phyloP scores from a whole-genome alignment of 2,888 invertebrate genomes.

The Cyaniris semiargus region DNA sequence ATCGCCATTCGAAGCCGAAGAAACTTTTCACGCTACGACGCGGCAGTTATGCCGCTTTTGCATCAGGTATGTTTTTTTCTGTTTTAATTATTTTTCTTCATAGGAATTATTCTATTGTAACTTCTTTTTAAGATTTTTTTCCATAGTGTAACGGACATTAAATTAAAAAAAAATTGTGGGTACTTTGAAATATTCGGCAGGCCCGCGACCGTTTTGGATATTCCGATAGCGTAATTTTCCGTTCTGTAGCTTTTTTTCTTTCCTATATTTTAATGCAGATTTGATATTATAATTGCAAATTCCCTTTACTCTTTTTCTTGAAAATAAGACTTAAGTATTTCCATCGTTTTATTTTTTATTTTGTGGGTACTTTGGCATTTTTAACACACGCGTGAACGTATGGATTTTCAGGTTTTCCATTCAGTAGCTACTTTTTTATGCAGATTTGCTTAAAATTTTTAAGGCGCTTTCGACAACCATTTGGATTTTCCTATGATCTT shows the following conservation, averaged over 20 bases:
- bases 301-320: background rate
- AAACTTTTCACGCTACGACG: slow-evolving; percentile 56
- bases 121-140: background rate
- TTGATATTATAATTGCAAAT: background rate
- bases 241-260: background rate
- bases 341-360: background rate
- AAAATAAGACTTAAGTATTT: too few species aligned
- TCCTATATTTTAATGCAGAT: background rate
- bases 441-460: background rate
- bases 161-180: background rate
- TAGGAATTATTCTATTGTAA: background rate
- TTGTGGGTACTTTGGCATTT: background rate
- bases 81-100: slow-evolving; percentile 28
- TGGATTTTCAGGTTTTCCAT: background rate
- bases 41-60: slow-evolving; percentile 69
- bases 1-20: slow-evolving; percentile 43
- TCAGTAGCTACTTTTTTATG: background rate
- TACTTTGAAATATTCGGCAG: background rate
- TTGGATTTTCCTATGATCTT: too few species aligned
- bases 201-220: background rate
- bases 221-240: background rate
- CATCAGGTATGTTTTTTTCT: slow-evolving; percentile 58
- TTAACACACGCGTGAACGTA: background rate
- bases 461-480: too few species aligned
- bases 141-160: background rate